Percentiles rank a stretch among this genome's conserved stretches.
These are phyloP conservation scores for Sebastes nivosus DNA, from an alignment of 2,797 vertebrate genomes.

Conservation along the genomic window DNA sequence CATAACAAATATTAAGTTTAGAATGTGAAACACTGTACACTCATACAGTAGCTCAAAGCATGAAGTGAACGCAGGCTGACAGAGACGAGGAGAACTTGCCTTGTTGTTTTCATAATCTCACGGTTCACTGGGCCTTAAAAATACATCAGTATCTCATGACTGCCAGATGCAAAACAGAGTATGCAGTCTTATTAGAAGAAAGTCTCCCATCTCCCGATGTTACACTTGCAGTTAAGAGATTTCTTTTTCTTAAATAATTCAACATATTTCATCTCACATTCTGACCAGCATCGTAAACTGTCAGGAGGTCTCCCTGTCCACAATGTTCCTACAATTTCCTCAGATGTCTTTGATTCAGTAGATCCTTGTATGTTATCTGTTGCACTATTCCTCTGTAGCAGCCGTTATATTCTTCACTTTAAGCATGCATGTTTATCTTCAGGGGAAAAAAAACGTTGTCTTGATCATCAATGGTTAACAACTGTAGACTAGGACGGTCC, in stretches of 20 bases:
- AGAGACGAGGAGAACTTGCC: background rate
- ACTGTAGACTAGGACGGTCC: background rate
- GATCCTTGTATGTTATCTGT: background rate
- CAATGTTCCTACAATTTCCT: background rate
- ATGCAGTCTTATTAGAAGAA: background rate
- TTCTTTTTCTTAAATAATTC: background rate
- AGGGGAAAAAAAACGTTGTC: background rate
- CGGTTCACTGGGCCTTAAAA: conserved; percentile 8
- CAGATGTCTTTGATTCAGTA: background rate
- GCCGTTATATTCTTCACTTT: background rate
- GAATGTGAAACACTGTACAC: conserved; percentile 13
- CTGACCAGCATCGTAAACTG: background rate
- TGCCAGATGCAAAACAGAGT: conserved; percentile 1
- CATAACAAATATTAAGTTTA: conserved; percentile 14
- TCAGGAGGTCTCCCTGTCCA: background rate
- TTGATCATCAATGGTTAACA: background rate
- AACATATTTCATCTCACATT: background rate
- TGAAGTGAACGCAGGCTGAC: conserved; percentile 15
- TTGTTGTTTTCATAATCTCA: conserved; percentile 27
- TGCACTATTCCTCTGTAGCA: background rate
- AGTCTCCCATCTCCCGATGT: background rate
- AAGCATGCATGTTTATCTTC: background rate
- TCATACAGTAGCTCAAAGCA: background rate
- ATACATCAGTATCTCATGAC: conserved; percentile 21
- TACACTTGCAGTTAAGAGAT: background rate